Evolutionary conservation across 1,140 invertebrate genomes (phyloP), one percentile per base, ranked within the genome.

Genomic region (Rhagoletis pomonella): DNA sequence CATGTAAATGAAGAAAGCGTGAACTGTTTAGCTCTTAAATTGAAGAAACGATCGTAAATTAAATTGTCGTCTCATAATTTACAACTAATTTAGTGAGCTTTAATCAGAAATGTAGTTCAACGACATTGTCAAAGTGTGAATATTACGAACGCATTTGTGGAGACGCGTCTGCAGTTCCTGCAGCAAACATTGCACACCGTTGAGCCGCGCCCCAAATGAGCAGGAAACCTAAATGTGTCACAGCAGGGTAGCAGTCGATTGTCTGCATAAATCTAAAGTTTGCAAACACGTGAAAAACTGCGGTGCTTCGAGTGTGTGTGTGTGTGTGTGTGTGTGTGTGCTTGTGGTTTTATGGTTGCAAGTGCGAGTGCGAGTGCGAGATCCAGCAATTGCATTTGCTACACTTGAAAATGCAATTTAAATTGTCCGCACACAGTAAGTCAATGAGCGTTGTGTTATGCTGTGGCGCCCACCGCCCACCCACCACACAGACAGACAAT

Each of bases 351-450:
- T 29, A 29, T 29, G 0, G 29, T 29, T 50, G 12, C 39, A 17
- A 12, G 65, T 29, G 29, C 29, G n/a, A 12, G 12, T 47, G 17
- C 39, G n/a, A 81, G 73, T 81, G 17, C 6, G 44, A 50, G 29
- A 29, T 29, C 29, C 29, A 29, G 73, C 73, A 81, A 81, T 55
- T 47, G 47, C 42, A 81, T 81, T 81, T 81, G 47, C 73, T 29
- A 9, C 17, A 81, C 73, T 81, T 81, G 14, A 55, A 81, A 81
- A 81, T 81, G 47, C 73, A 81, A 81, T 81, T 81, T 81, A 81
- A 81, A 81, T 55, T 81, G 73, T 81, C 73, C 73, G 44, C 69
- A 81, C 73, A 29, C 39, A 65, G 73, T 55, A 81, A 81, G 73
- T 81, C 44, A 81, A 81, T 58, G 73, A 50, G 73, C 17, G 47